Evolutionary conservation across 2,113 vertebrate genomes (phyloP), one percentile per base, ranked within the genome.

Genomic region (Hypocryptadius cinnamomeus): DNA sequence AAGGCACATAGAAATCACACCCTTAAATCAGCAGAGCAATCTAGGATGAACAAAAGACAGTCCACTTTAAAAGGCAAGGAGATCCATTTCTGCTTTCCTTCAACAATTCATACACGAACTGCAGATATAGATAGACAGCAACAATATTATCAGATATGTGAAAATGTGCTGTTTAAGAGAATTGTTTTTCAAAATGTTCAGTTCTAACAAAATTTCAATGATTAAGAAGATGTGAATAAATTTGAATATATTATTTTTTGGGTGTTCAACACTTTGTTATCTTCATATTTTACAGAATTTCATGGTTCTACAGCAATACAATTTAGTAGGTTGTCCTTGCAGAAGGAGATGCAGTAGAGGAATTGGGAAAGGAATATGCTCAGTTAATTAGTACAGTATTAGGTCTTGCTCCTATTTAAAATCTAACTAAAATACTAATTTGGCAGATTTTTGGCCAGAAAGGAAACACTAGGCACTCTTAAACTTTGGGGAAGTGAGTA

Each of bases 381-480:
- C 77, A 93, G 82, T 97, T 97, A 97, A 97, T 97, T 97, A 97
- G 92, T 65, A 92, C 66, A 79, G 70, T 90, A 94, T 94, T 96
- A 97, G 89, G 86, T 92, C 79, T 86, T 96, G 66, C 35, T 96
- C 47, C 82, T 96, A 96, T 95, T 96, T 96, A 97, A 97, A 96
- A 94, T 81, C 70, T 93, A 93, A 85, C 86, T 87, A 94, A 96
- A 96, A 94, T 76, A 94, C n/a, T 83, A 94, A 95, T 95, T 97
- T 95, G 87, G 87, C 95, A 97, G 94, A 85, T 97, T 85, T 94
- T 97, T 96, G 78, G 90, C 47, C 81, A 91, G 92, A 93, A 97
- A 94, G n/a, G 77, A 78, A 92, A 74, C 65, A 78, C 79, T 85
- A 95, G 87, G 79, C 51, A 93, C 44, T 91, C 92, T 94, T 82